Conservation (phyloP, 2,888 invertebrate species). For the Scaptomyza parva region DNA sequence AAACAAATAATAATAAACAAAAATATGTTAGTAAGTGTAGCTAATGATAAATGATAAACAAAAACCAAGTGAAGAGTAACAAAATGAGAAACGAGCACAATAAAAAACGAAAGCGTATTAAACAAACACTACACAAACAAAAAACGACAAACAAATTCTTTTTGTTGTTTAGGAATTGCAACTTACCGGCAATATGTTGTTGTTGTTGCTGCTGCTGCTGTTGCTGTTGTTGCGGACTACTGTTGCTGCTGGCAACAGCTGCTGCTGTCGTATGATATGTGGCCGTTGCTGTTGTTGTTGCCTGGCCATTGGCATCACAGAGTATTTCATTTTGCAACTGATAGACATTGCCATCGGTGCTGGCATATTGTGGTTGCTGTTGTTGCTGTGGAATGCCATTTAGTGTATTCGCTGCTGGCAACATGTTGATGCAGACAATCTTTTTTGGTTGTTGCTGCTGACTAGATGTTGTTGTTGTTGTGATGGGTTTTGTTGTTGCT, state of each 20-base stretch:
- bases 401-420: constrained; percentile 80
- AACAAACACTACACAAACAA: constrained; percentile 35
- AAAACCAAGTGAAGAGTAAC: constrained; percentile 39
- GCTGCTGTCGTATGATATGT: constrained; percentile 67
- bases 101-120: constrained; percentile 44
- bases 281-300: constrained; percentile 68
- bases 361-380: constrained; percentile 71
- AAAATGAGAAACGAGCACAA: constrained; percentile 39
- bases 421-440: constrained; percentile 75
- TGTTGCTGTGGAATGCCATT: constrained; percentile 81
- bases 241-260: constrained; percentile 63
- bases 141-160: constrained; percentile 31
- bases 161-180: constrained; percentile 10
- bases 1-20: constrained; percentile 8
- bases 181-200: constrained; percentile 70
- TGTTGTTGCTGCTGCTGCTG: constrained; percentile 56
- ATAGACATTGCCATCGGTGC: constrained; percentile 81
- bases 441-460: constrained; percentile 47
- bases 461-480: constrained; percentile 53
- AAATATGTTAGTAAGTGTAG: constrained; percentile 32
- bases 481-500: constrained; percentile 38
- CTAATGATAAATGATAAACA: constrained; percentile 30
- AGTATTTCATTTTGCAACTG: constrained; percentile 82
- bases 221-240: constrained; percentile 55
- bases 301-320: constrained; percentile 79